phyloP scores from a whole-genome alignment of 2,888 invertebrate species.

The Acanthoscelides obtectus region DNA sequence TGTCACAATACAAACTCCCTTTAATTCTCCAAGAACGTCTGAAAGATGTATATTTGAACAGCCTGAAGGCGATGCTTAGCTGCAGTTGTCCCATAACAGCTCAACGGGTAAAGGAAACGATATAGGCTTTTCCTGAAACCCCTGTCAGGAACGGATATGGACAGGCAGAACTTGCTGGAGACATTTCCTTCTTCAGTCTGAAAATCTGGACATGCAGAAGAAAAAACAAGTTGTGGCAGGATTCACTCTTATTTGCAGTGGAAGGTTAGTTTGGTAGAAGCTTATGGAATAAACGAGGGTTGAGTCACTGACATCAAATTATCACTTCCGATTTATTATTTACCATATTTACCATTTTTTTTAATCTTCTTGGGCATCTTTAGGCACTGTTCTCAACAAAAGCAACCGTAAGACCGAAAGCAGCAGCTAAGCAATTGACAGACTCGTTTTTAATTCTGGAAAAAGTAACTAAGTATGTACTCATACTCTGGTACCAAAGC shows the following conservation, averaged over 20 bases:
- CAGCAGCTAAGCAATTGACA: too few species aligned
- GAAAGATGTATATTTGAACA: conserved; percentile 6
- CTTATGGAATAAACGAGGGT: too few species aligned
- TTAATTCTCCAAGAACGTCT: conserved; percentile 13
- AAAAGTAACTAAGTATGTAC: too few species aligned
- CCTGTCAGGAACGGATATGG: conserved; percentile 14
- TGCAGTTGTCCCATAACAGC: conserved; percentile 12
- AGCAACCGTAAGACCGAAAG: too few species aligned
- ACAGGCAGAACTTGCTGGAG: conserved; percentile 13
- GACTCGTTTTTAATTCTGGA: too few species aligned
- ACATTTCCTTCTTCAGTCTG: conserved; percentile 7
- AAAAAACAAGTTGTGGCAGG: conserved; percentile 17
- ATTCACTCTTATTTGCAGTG: too few species aligned
- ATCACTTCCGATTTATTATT: too few species aligned
- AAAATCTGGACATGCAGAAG: conserved; percentile 11
- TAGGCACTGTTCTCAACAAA: too few species aligned
- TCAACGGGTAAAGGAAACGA: conserved; percentile 11
- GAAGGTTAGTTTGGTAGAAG: conserved; percentile 18
- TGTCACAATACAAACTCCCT: conserved; percentile 28
- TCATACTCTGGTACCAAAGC: too few species aligned
- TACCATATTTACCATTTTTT: too few species aligned
- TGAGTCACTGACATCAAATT: too few species aligned
- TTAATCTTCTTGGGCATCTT: too few species aligned
- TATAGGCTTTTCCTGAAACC: conserved; percentile 9
- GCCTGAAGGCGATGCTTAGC: conserved; percentile 7